Conservation (phyloP, 2,888 invertebrate genomes). For the Pardosa pseudoannulata region DNA sequence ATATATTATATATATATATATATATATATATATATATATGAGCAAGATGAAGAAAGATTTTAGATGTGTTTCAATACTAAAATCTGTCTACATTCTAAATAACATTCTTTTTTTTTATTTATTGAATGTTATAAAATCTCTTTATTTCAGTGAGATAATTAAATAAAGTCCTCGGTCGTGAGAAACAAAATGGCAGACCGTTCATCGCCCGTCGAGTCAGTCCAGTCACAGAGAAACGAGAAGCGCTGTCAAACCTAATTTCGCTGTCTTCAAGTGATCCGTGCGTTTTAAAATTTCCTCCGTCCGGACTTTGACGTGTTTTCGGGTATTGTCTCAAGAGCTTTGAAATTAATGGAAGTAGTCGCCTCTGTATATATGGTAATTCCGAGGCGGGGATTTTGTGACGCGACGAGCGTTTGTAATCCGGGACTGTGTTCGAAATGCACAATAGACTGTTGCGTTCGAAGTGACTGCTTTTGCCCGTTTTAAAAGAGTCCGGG, state of each 20-base stretch:
- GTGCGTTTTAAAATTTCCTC: neutral
- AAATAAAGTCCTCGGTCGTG: too few relatives aligned
- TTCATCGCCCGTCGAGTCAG: slow-evolving; percentile 11
- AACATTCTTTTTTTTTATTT: too few relatives aligned
- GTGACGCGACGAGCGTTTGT: neutral
- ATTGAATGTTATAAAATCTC: too few relatives aligned
- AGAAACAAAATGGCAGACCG: slow-evolving; percentile 2
- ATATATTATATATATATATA: too few relatives aligned
- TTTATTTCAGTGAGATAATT: too few relatives aligned
- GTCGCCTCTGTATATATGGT: slow-evolving; percentile 22
- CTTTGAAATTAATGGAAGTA: slow-evolving; percentile 64
- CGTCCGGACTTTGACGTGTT: slow-evolving; percentile 50
- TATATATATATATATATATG: too few relatives aligned
- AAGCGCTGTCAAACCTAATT: slow-evolving; percentile 62
- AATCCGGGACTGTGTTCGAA: slow-evolving; percentile 19
- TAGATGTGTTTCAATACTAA: too few relatives aligned
- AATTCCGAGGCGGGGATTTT: slow-evolving; percentile 32
- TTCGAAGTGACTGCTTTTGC: neutral
- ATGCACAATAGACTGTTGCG: slow-evolving; percentile 21
- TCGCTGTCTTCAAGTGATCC: slow-evolving; percentile 26
- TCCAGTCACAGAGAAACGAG: slow-evolving; percentile 36
- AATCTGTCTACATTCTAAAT: too few relatives aligned
- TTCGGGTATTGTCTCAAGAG: slow-evolving; percentile 58
- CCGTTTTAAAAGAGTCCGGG: neutral
- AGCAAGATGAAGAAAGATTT: too few relatives aligned